Evolutionary conservation across 2,888 invertebrate species (phyloP).

Genomic region (Lysandra bellargus): DNA sequence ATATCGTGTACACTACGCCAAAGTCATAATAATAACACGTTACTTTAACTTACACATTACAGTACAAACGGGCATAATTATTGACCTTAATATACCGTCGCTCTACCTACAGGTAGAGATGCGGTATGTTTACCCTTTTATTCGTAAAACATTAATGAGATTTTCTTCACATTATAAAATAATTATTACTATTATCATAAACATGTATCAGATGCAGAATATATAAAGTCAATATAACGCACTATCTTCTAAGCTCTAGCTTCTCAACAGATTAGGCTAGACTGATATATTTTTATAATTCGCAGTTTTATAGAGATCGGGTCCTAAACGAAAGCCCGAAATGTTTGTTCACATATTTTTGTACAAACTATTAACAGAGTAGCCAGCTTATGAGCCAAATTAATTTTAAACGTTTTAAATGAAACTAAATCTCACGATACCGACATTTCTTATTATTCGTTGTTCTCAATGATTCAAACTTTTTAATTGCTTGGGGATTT

Average conservation of each 20-base stretch:
- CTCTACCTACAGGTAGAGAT: slow-evolving; percentile 23
- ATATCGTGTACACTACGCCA: slow-evolving; percentile 78
- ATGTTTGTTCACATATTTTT: slow-evolving; percentile 15
- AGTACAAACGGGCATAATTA: slow-evolving; percentile 78
- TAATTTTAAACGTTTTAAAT: slow-evolving; percentile 32
- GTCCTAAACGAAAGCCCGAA: background rate
- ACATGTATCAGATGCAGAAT: slow-evolving; percentile 8
- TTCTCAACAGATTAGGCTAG: slow-evolving; percentile 10
- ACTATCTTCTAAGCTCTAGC: slow-evolving; percentile 16
- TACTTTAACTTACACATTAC: slow-evolving; percentile 57
- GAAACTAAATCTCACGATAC: background rate
- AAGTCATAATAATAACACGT: slow-evolving; percentile 75
- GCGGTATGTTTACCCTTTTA: slow-evolving; percentile 4
- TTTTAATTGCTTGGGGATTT: background rate
- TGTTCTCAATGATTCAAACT: background rate
- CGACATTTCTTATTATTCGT: background rate
- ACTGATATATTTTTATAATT: slow-evolving; percentile 28
- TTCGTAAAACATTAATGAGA: background rate
- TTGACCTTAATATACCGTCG: slow-evolving; percentile 46
- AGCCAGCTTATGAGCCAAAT: slow-evolving; percentile 29
- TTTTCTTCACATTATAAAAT: background rate
- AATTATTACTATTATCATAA: background rate
- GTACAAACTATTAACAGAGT: slow-evolving; percentile 20
- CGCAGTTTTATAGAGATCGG: background rate
- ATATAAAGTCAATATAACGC: background rate